Evolutionary conservation across 2,113 vertebrate genomes (phyloP).

Genomic region (Delphinapterus leucas): DNA sequence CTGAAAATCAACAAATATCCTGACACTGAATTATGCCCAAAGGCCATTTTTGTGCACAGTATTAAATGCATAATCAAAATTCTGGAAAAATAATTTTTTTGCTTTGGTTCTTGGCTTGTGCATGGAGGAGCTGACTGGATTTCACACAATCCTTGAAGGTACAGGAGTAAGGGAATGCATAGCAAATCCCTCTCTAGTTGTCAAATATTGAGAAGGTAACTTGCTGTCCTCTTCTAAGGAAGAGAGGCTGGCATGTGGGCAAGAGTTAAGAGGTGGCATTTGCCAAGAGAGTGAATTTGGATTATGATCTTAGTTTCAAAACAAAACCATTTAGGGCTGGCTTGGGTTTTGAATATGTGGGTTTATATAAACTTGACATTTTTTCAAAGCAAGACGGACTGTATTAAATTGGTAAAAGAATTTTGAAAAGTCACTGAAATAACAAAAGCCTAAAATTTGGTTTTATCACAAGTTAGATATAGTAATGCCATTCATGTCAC

Average conservation of each 20-base stretch:
- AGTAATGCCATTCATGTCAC: not conserved
- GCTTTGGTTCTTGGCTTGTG: not conserved
- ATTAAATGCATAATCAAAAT: not conserved
- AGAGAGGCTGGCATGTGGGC: not conserved
- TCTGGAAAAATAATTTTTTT: not conserved
- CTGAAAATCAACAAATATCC: not conserved
- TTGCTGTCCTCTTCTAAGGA: not conserved
- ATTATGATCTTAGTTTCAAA: slow-evolving; percentile 25
- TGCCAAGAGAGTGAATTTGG: not conserved
- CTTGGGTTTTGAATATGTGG: not conserved
- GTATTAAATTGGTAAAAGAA: not conserved
- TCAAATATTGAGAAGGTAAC: not conserved
- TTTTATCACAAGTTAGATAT: not conserved
- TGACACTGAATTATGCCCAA: not conserved
- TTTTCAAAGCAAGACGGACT: not conserved
- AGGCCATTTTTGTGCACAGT: not conserved
- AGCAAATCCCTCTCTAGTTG: not conserved
- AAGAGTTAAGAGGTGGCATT: not conserved
- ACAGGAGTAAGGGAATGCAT: accelerated
- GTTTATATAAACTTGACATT: not conserved
- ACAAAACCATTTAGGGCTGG: not conserved
- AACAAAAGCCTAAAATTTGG: not conserved
- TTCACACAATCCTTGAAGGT: not conserved
- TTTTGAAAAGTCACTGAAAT: not conserved
- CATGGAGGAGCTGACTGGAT: not conserved